phyloP scores from a whole-genome alignment of 1,140 invertebrate genomes.

The Melitaea cinxia region DNA sequence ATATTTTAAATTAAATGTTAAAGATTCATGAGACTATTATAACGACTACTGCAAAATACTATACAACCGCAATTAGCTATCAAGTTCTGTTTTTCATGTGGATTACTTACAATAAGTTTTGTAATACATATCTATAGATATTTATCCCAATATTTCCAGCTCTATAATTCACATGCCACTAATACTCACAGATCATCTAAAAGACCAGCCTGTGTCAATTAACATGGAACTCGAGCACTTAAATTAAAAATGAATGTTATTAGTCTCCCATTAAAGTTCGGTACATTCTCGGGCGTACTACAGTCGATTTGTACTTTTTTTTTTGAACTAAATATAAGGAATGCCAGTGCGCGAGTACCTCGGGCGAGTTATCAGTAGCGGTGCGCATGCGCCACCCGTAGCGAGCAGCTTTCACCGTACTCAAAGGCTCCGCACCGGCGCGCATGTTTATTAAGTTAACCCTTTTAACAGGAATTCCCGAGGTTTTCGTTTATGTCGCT shows the following conservation, averaged over 20 bases:
- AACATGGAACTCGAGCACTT: background rate
- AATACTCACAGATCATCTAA: no score
- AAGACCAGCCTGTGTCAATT: background rate
- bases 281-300: constrained; percentile 8
- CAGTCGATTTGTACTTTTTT: constrained; percentile 7
- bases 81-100: no score
- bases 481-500: constrained; percentile 48
- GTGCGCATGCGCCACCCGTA: constrained; percentile 49
- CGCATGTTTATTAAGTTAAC: constrained; percentile 74
- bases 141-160: background rate
- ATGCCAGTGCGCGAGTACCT: constrained; percentile 21
- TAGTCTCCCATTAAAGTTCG: background rate
- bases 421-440: constrained; percentile 57
- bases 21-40: no score
- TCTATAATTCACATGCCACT: constrained; percentile 3
- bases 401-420: constrained; percentile 65
- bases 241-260: constrained; percentile 1
- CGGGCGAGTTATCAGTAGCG: constrained; percentile 28
- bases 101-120: background rate
- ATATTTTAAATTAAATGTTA: no score
- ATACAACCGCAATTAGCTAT: no score
- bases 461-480: constrained; percentile 65
- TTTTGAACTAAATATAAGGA: constrained; percentile 29
- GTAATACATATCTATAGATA: background rate
- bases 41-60: no score